Conservation (phyloP, 2,797 vertebrate species). For the Hippocampus kuda region DNA sequence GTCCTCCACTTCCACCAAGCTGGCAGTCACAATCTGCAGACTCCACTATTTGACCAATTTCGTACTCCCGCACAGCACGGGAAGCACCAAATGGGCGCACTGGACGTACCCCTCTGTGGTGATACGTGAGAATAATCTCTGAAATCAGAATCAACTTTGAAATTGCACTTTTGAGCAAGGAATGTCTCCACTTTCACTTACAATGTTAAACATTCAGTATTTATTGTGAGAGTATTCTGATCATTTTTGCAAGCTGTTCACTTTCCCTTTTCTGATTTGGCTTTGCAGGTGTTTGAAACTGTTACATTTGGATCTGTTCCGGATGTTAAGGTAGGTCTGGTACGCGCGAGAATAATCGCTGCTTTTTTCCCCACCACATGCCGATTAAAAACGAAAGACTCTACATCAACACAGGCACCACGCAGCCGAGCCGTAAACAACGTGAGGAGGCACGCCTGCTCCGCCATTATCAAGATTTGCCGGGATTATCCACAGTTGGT, state of each 20-base stretch:
- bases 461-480: slow-evolving; percentile 91
- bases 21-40: too few species aligned
- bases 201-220: too few species aligned
- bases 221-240: too few species aligned
- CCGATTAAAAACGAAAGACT: background rate
- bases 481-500: slow-evolving; percentile 86
- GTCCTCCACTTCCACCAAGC: background rate
- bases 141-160: too few species aligned
- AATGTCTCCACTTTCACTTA: too few species aligned
- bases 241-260: background rate
- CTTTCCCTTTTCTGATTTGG: slow-evolving; percentile 8
- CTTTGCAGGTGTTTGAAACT: slow-evolving; percentile 76
- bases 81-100: too few species aligned
- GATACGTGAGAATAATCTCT: too few species aligned
- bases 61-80: background rate
- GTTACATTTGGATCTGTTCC: slow-evolving; percentile 83
- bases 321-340: slow-evolving; percentile 76
- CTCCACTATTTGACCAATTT: background rate
- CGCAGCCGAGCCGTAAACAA: slow-evolving; percentile 87
- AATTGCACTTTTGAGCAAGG: too few species aligned
- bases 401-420: slow-evolving; percentile 64
- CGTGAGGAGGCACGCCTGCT: slow-evolving; percentile 88
- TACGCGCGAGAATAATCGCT: background rate
- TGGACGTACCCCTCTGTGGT: too few species aligned
- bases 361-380: background rate